These are phyloP conservation scores for Cnemophilus loriae DNA, from an alignment of 2,113 vertebrate genomes.

Conservation along the genomic window DNA sequence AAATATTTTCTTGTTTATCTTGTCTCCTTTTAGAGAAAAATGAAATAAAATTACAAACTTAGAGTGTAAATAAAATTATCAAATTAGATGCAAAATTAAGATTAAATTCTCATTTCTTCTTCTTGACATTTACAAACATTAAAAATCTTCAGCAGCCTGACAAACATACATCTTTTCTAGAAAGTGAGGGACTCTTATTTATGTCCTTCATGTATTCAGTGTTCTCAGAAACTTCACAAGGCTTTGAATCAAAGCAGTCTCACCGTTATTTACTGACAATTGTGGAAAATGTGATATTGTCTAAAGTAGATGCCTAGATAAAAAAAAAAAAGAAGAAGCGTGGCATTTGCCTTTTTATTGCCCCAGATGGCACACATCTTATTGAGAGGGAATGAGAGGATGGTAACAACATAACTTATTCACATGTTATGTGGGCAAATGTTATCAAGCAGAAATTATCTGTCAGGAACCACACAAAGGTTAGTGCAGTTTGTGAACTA, in stretches of 20 bases:
- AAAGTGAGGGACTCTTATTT: not conserved
- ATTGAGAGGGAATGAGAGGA: not conserved
- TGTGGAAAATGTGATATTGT: not conserved
- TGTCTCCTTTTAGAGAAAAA: not conserved
- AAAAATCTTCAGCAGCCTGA: not conserved
- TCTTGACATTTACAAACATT: not conserved
- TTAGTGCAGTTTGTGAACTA: not conserved
- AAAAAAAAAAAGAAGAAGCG: not conserved
- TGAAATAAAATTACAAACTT: not conserved
- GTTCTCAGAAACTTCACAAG: not conserved
- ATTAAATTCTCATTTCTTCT: not conserved
- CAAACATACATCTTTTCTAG: not conserved
- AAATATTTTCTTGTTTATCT: not conserved
- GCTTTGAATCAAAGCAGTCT: not conserved
- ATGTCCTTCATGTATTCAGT: not conserved
- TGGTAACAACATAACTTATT: not conserved
- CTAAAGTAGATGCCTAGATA: not conserved
- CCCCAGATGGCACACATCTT: not conserved
- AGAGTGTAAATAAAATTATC: not conserved
- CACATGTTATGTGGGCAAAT: not conserved
- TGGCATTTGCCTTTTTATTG: not conserved
- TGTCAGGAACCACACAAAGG: not conserved
- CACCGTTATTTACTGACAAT: not conserved
- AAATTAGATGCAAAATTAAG: not conserved
- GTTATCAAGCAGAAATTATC: not conserved